Evolutionary conservation across 2,888 invertebrate genomes (phyloP), one percentile per base, ranked within the genome.

Genomic region (Acrobasis repandana): DNA sequence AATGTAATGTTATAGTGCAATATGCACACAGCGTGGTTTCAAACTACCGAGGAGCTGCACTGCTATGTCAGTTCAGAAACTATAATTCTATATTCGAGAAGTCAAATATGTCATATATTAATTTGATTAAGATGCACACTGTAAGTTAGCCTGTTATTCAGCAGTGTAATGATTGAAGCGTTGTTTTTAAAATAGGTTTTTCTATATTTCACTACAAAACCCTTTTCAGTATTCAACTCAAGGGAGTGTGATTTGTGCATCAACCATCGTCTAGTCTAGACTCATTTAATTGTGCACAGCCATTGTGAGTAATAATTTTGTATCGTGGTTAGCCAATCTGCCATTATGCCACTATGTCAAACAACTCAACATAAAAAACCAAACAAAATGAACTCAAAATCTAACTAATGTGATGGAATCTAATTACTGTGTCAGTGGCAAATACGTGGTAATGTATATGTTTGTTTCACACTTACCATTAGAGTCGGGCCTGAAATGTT

Each of bases 261-360:
- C 58, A 58, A 63, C 60, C 16, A 56, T 61, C 52, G 56, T 54
- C 54, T 60, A 61, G 56, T 54, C 54, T 60, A 61, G 56, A 36
- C 51, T 34, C 34, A 33, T 61, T 49, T 48, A 72, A 72, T 68
- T 70, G 78, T 81, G 82, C 77, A 68, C 70, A 73, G 79, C 81
- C 73, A 72, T 54, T 76, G 83, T 82, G 82, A 74, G 74, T 76
- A 28, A 75, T 74, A 68, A 74, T 74, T 73, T 71, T 69, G 62
- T 59, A 67, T 68, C 67, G 79, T 82, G 82, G 70, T 74, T 75
- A 80, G 76, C 77, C 80, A 77, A 77, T 79, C 69, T 81, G 80
- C 80, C 81, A 75, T 82, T 85, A 90, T 90, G 90, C 90, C 90
- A 90, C 85, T 88, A 89, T 90, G 89, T 90, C 89, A 85, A 80